Evolutionary conservation across 2,797 vertebrate genomes (phyloP), one percentile per base, ranked within the genome.

Genomic region (Tragopan temminckii): DNA sequence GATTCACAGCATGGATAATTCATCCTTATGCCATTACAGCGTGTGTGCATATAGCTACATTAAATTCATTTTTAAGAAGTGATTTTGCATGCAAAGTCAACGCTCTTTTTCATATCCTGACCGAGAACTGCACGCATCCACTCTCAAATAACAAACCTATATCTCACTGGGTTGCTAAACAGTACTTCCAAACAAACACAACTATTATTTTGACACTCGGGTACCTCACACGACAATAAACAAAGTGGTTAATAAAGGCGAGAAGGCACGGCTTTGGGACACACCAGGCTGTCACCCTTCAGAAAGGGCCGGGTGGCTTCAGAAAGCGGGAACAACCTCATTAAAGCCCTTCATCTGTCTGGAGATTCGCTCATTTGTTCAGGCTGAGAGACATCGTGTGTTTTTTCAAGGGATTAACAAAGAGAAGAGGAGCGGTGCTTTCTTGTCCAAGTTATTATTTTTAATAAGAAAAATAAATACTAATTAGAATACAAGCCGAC

Each of bases 321-420:
- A 72, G 48, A 71, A 18, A 79, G 92, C 76, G 80, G 80, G 68
- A 93, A 77, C 33, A 61, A 89, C 74, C 85, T 94, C 80, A 92
- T 94, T 93, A 95, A 79, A 89, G 18, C 61, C 57, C 91, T 92
- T 62, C 43, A 67, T 45, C 80, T 85, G 80, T 64, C 78, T 88
- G 71, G 75, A 90, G 82, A 64, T 91, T 70, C 48, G 72, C 85
- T 93, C 89, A 89, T 95, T 95, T 94, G 79, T 89, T 93, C 78
- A 77, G 90, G 52, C 69, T 80, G 43, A 91, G 81, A 86, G 62
- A 90, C 0, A 0, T 18, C 19, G 64, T 14, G 6, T 15, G 4
- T 9, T 74, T 48, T 33, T 80, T 70, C 48, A 27, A 83, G 69
- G 82, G 89, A 91, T 91, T 92, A 95, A 79, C 36, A 72, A 92